These are phyloP conservation scores for Hyposmocoma kahamanoa DNA, from an alignment of 1,140 invertebrate genomes.

Conservation along the genomic window DNA sequence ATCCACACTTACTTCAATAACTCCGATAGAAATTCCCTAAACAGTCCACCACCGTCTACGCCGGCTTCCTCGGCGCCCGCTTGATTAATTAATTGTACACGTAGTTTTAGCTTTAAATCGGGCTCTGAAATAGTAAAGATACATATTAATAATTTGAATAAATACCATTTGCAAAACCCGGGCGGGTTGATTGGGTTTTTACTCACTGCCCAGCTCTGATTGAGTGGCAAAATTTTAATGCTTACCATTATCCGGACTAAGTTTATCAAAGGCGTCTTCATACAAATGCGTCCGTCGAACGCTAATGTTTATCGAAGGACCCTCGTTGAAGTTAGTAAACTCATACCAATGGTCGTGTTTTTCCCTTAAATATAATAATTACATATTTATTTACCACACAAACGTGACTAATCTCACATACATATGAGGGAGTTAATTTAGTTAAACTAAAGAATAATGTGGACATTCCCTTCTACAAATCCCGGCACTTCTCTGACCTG, in stretches of 20 bases:
- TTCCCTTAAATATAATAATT: too few species aligned
- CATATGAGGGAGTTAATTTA: too few species aligned
- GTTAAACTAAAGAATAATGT: too few species aligned
- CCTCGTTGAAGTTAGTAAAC: constrained; percentile 82
- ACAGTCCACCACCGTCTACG: constrained; percentile 96
- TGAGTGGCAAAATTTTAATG: too few species aligned
- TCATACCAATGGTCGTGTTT: constrained; percentile 84
- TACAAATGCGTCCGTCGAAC: constrained; percentile 95
- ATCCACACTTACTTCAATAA: constrained; percentile 80
- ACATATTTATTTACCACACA: too few species aligned
- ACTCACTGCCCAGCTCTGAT: too few species aligned
- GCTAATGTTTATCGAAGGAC: constrained; percentile 84
- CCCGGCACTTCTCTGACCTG: too few species aligned
- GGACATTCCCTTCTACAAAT: too few species aligned
- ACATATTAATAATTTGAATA: too few species aligned
- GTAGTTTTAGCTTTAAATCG: constrained; percentile 87
- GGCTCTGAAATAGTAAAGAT: constrained; percentile 78
- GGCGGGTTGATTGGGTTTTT: too few species aligned
- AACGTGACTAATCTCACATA: too few species aligned
- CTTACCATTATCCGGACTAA: constrained; percentile 90
- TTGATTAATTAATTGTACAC: constrained; percentile 92
- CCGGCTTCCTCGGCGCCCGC: constrained; percentile 95
- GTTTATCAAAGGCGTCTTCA: constrained; percentile 97
- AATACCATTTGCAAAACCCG: too few species aligned
- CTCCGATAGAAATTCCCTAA: constrained; percentile 94